These are phyloP conservation scores for Pygoscelis adeliae DNA, from an alignment of 2,113 vertebrate species.

Conservation along the genomic window DNA sequence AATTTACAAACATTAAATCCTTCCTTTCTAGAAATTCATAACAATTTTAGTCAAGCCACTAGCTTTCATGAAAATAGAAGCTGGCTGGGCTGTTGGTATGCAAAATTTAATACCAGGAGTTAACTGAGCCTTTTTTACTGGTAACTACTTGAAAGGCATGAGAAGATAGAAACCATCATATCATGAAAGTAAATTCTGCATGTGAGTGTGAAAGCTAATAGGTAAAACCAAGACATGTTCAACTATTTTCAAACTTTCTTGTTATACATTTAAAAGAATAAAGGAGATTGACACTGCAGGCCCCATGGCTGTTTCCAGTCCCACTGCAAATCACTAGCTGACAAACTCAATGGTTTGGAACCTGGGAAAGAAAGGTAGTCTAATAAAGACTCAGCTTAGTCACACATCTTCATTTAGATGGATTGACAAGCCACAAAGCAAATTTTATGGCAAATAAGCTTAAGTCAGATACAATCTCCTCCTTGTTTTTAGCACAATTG, in stretches of 20 bases:
- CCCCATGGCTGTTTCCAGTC: neutral
- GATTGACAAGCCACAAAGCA: neutral
- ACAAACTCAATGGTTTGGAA: constrained; percentile 27
- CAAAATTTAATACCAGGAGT: neutral
- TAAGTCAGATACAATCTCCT: neutral
- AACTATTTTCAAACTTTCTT: neutral
- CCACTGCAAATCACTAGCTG: neutral
- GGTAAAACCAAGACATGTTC: neutral
- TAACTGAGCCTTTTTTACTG: neutral
- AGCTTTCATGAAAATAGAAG: neutral
- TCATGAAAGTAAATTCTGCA: neutral
- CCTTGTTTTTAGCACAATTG: neutral
- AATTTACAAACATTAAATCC: neutral
- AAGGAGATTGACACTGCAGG: neutral
- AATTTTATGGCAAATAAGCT: constrained; percentile 4
- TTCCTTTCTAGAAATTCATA: neutral
- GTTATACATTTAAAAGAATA: neutral
- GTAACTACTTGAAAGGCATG: neutral
- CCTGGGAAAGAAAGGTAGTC: neutral
- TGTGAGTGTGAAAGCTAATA: neutral
- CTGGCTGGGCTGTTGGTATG: neutral
- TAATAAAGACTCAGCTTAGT: neutral
- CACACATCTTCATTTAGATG: neutral
- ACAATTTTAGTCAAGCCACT: neutral
- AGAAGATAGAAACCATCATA: neutral